Conservation (phyloP, 1,140 invertebrate genomes). For the Cardiocondyla obscurior region DNA sequence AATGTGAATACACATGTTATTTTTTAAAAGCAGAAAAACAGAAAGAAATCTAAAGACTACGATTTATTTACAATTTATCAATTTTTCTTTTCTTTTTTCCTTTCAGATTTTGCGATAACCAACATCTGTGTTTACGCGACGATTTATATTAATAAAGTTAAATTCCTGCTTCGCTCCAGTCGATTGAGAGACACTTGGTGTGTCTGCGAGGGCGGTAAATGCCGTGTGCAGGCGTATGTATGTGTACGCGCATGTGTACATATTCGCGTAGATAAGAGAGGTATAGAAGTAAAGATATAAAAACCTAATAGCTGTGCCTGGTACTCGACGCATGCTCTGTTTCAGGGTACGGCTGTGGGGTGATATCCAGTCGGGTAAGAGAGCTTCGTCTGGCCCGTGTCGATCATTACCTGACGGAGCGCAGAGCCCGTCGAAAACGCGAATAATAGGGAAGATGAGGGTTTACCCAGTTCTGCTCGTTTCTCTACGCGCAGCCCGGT, state of each 20-base stretch:
- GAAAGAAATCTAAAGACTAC: not conserved
- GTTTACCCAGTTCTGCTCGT: not conserved
- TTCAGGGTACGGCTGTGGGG: slow-evolving; percentile 20
- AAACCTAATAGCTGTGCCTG: slow-evolving; percentile 42
- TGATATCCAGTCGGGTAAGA: slow-evolving; percentile 50
- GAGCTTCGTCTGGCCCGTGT: slow-evolving; percentile 34
- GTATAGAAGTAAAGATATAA: slow-evolving; percentile 14
- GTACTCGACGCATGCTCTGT: slow-evolving; percentile 48
- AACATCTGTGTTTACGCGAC: not conserved
- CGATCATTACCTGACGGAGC: slow-evolving; percentile 48
- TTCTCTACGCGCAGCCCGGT: not conserved
- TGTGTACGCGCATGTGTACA: slow-evolving; percentile 9
- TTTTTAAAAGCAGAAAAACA: not conserved
- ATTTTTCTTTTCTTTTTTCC: too few species aligned
- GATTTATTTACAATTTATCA: not conserved
- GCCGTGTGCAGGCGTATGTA: too few species aligned
- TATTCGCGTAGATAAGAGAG: slow-evolving; percentile 40
- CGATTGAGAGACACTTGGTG: not conserved
- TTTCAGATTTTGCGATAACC: not conserved
- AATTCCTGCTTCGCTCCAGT: not conserved
- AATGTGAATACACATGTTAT: not conserved
- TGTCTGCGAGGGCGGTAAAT: not conserved
- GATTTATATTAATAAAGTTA: not conserved
- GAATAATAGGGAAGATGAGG: slow-evolving; percentile 13
- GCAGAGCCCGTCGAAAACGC: slow-evolving; percentile 15